Conservation (phyloP, 2,113 vertebrate genomes). For the Apteryx mantelli region DNA sequence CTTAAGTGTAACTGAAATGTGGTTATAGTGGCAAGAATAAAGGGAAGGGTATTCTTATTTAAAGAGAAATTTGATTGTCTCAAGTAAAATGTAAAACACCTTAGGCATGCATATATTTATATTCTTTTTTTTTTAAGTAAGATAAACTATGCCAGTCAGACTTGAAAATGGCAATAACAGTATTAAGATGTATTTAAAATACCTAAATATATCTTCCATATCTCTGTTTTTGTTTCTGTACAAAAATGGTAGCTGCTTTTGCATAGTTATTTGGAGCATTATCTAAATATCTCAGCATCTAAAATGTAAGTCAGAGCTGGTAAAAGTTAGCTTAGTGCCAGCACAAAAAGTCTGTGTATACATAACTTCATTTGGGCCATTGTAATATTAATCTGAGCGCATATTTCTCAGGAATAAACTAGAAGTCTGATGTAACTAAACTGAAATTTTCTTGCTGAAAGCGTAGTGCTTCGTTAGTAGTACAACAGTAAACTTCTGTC, state of each 20-base stretch:
- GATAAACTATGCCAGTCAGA: background rate
- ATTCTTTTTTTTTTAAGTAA: background rate
- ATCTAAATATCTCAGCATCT: background rate
- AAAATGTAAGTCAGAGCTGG: background rate
- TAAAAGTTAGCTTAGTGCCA: background rate
- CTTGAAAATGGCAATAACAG: background rate
- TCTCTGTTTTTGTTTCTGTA: background rate
- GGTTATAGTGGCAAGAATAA: background rate
- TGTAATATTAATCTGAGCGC: background rate
- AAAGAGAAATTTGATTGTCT: background rate
- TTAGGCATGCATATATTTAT: background rate
- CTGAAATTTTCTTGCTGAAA: background rate
- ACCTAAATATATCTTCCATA: background rate
- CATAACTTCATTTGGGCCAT: rapidly evolving
- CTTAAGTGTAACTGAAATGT: background rate
- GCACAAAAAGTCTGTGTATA: background rate
- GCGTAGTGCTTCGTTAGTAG: background rate
- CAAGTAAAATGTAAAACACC: background rate
- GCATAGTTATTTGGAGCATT: background rate
- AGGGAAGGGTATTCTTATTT: background rate
- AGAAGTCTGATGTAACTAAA: background rate
- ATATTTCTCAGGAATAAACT: background rate
- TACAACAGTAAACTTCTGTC: background rate
- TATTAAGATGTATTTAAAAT: background rate
- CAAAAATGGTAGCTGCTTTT: background rate